phyloP scores from a whole-genome alignment of 1,140 invertebrate genomes.

The Plectus sambesii region DNA sequence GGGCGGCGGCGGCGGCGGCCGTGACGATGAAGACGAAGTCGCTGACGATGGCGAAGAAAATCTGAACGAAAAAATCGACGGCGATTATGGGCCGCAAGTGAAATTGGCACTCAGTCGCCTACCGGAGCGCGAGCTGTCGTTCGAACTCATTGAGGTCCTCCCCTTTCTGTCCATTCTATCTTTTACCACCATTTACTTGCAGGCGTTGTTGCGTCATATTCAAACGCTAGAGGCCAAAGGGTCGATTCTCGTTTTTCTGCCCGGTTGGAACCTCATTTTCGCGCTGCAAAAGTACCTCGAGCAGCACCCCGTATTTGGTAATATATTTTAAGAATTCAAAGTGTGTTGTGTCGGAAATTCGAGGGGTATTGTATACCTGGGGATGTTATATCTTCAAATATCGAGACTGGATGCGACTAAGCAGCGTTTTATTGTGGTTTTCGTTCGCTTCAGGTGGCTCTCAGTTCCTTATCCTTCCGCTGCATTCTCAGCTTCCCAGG shows the following conservation, averaged over 20 bases:
- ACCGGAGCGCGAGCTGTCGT: constrained; percentile 37
- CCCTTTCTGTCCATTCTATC: neutral
- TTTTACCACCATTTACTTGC: constrained; percentile 9
- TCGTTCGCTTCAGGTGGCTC: neutral
- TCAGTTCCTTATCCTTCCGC: constrained; percentile 33
- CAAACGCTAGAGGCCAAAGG: constrained; percentile 50
- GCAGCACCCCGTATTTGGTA: constrained; percentile 51
- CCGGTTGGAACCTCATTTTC: constrained; percentile 83
- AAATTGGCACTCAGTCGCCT: constrained; percentile 28
- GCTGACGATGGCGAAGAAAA: constrained; percentile 23
- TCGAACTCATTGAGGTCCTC: constrained; percentile 36
- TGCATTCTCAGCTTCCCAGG: constrained; percentile 44
- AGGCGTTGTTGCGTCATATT: constrained; percentile 35
- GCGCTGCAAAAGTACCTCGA: constrained; percentile 54
- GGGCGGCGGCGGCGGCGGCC: constrained; percentile 14
- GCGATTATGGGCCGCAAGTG: constrained; percentile 14
- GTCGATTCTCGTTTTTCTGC: constrained; percentile 74
- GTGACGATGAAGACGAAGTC: constrained; percentile 14
- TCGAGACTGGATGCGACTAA: no score
- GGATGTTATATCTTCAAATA: no score
- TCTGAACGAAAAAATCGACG: neutral
- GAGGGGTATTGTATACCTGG: no score
- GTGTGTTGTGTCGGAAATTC: no score
- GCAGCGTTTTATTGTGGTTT: no score
- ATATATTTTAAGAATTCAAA: neutral